A percentile compares a stretch with the other conserved stretches of the same genome.
Conservation (phyloP, 2,888 invertebrate genomes). For the Xestia rhomboidea region DNA sequence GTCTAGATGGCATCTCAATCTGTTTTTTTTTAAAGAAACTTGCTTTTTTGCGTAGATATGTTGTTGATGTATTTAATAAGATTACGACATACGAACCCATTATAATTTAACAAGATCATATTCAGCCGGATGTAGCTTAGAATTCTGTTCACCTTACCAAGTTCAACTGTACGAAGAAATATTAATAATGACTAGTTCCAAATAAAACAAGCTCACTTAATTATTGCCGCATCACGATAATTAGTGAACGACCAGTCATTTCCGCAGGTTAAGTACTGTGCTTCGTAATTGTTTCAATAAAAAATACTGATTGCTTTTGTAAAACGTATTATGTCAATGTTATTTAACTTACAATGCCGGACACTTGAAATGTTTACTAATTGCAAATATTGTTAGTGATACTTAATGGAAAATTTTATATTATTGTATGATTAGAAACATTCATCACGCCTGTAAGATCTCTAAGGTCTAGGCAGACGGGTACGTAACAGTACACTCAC, state of each 20-base stretch:
- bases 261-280: slow-evolving; percentile 11
- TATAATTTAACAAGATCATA: background rate
- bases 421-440: background rate
- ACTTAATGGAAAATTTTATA: slow-evolving; percentile 3
- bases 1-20: background rate
- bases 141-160: background rate
- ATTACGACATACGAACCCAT: background rate
- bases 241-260: slow-evolving; percentile 26
- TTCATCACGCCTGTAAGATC: background rate
- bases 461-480: background rate
- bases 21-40: background rate
- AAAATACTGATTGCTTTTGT: slow-evolving; percentile 45
- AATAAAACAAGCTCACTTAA: slow-evolving; percentile 18
- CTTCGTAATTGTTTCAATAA: slow-evolving; percentile 35
- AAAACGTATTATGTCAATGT: slow-evolving; percentile 16
- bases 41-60: background rate
- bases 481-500: no score
- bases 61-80: background rate
- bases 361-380: slow-evolving; percentile 26
- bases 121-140: background rate
- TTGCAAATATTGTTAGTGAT: slow-evolving; percentile 14
- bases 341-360: slow-evolving; percentile 3
- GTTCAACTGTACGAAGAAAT: background rate
- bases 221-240: slow-evolving; percentile 32
- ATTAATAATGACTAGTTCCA: background rate